Conservation (phyloP, 1,140 invertebrate species). For the Agrypnia vestita region DNA sequence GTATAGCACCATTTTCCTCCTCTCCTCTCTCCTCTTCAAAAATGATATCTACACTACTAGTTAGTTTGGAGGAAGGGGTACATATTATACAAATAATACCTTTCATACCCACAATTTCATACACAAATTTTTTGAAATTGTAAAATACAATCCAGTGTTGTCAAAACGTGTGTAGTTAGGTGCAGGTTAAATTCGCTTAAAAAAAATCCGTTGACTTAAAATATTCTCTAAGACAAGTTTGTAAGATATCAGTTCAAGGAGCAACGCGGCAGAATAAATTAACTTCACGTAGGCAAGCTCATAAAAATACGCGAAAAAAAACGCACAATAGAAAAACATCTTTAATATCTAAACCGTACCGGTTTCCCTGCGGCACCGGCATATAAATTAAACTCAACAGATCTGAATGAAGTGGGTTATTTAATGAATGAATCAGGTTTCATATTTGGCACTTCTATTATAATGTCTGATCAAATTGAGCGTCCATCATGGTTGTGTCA, state of each 20-base stretch:
- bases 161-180: no score
- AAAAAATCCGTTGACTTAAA: background rate
- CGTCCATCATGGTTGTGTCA: slow-evolving; percentile 7
- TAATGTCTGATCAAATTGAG: background rate
- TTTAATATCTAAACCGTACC: slow-evolving; percentile 13
- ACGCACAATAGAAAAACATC: slow-evolving; percentile 16
- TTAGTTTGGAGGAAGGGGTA: no score
- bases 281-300: slow-evolving; percentile 16
- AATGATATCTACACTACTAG: no score
- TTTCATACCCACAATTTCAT: no score
- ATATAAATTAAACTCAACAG: slow-evolving; percentile 6
- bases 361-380: slow-evolving; percentile 8
- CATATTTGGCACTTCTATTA: slow-evolving; percentile 15
- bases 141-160: no score
- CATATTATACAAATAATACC: no score
- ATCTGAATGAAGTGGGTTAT: slow-evolving; percentile 19
- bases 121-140: no score
- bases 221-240: background rate
- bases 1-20: no score
- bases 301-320: slow-evolving; percentile 13
- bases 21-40: no score
- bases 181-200: no score
- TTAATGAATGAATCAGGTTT: slow-evolving; percentile 32
- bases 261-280: slow-evolving; percentile 6
- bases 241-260: background rate